These are phyloP conservation scores for Heloderma charlesbogerti DNA, from an alignment of 2,113 vertebrate species.

Conservation along the genomic window DNA sequence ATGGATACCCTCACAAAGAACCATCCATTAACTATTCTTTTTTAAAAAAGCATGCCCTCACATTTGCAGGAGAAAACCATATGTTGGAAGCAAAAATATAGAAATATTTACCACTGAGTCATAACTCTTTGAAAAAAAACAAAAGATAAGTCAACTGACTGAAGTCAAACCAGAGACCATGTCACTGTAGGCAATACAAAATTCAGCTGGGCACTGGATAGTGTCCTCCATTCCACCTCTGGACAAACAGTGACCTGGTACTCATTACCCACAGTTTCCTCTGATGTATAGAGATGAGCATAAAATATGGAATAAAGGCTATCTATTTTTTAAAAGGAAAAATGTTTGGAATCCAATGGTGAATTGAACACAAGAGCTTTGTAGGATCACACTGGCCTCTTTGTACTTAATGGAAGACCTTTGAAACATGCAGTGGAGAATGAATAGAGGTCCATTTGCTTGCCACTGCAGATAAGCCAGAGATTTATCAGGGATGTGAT, in stretches of 20 bases:
- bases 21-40: background rate
- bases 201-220: conserved; percentile 24
- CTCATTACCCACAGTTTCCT: conserved; percentile 29
- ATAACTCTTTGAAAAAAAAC: conserved; percentile 54
- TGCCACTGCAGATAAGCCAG: conserved; percentile 50
- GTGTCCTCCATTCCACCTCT: conserved; percentile 30
- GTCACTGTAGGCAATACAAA: conserved; percentile 23
- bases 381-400: conserved; percentile 38
- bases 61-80: background rate
- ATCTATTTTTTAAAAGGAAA: conserved; percentile 46
- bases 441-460: conserved; percentile 56
- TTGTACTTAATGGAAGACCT: conserved; percentile 38
- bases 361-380: conserved; percentile 50
- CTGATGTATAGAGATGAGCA: conserved; percentile 44
- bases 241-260: conserved; percentile 39
- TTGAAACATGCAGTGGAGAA: conserved; percentile 52
- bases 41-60: background rate
- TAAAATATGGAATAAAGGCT: conserved; percentile 35
- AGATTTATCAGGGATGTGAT: conserved; percentile 55
- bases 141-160: conserved; percentile 57
- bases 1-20: background rate
- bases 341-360: conserved; percentile 6
- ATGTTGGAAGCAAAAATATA: background rate
- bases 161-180: conserved; percentile 15
- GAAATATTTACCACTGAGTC: conserved; percentile 64